Evolutionary conservation across 2,888 invertebrate genomes (phyloP), one percentile per base, ranked within the genome.

Genomic region (Xylota sylvarum): DNA sequence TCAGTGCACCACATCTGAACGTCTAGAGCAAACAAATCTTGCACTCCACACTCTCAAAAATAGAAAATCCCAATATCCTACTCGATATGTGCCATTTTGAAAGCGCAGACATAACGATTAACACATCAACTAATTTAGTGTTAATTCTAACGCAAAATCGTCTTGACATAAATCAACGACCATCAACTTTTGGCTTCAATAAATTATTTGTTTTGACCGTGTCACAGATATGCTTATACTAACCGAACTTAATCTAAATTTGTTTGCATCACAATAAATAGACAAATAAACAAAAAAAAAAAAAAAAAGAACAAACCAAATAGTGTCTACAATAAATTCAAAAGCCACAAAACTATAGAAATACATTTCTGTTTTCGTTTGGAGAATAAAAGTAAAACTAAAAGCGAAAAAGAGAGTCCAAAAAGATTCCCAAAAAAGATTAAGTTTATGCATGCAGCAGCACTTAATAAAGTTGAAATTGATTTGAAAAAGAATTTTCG

Each of bases 221-320:
- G 46, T 30, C 52, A 52, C 27, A 6, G 52, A 50, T 50, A 50
- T 50, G 50, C 50, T 50, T 50, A n/a, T n/a, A 19, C 23, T 23
- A 50, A 23, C 48, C 48, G 48, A 32, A 32, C 4, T 32, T 4
- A 58, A 32, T 19, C 19, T n/a, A 55, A 69, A 46, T 32, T 0
- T 23, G 7, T 48, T 78, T 73, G 78, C 78, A 83, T 78, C 48
- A 76, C 80, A 85, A 76, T 65, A 76, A 23, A 19, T 50, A 40
- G n/a, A 65, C 32, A 69, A 52, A 67, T 30, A 12, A 62, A 46
- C 14, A 74, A 12, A 35, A 56, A 70, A 19, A 17, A 52, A 10
- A 69, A 69, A 10, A 27, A 30, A 64, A 30, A 12, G 1, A 32
- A 64, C 17, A 32, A 52, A 58, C 58, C 58, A 60, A 55, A 48